Conservation (phyloP, 1,140 invertebrate genomes). For the Dryas iulia region DNA sequence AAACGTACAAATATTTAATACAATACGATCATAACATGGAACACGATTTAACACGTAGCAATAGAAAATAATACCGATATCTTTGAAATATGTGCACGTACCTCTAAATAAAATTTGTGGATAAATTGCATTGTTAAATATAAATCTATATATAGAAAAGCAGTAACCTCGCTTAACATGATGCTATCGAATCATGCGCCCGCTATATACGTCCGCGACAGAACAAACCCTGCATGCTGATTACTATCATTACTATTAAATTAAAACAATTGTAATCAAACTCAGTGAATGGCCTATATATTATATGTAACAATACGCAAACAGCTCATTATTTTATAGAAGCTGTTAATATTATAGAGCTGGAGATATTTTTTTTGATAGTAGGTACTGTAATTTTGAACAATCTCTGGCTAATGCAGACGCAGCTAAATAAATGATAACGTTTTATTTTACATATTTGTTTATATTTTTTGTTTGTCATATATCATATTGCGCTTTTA, state of each 20-base stretch:
- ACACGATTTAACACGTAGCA: neutral
- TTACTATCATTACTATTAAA: constrained; percentile 44
- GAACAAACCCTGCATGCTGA: constrained; percentile 44
- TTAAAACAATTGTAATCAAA: constrained; percentile 37
- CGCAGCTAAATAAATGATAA: too few species aligned
- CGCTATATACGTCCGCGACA: constrained; percentile 36
- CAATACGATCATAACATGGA: too few species aligned
- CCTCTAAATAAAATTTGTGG: neutral
- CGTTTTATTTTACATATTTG: too few species aligned
- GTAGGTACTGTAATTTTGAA: too few species aligned
- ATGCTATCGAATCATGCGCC: constrained; percentile 20
- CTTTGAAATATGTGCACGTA: neutral
- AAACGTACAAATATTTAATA: too few species aligned
- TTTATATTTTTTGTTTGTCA: too few species aligned
- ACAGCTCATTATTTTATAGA: neutral
- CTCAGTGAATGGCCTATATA: constrained; percentile 26
- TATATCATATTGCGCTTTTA: too few species aligned
- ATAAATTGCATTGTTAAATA: constrained; percentile 4
- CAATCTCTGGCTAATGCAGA: too few species aligned
- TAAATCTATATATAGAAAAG: neutral
- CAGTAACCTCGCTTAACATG: constrained; percentile 16
- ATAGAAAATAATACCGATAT: neutral
- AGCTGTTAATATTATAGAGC: neutral
- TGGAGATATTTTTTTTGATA: neutral
- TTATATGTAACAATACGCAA: neutral